A percentile compares a stretch with the other conserved stretches of the same genome.
phyloP scores from a whole-genome alignment of 2,113 vertebrate species.

The Clupea harengus region DNA sequence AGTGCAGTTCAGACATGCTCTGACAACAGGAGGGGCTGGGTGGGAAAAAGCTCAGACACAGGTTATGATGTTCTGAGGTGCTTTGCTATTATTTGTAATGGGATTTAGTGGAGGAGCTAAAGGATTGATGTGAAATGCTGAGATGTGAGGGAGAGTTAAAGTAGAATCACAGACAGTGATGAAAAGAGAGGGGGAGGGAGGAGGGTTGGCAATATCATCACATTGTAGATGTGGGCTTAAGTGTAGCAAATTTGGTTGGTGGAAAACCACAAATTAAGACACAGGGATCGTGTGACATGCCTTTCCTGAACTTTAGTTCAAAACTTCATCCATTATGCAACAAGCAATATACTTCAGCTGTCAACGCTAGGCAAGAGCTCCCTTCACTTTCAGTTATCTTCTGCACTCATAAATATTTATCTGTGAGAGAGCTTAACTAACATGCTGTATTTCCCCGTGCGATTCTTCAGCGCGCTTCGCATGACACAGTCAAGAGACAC shows the following conservation, averaged over 20 bases:
- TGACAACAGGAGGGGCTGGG: not conserved
- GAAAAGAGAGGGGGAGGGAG: not conserved
- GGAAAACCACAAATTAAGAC: conserved; percentile 10
- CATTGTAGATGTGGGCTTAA: not conserved
- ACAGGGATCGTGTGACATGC: not conserved
- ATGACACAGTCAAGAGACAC: conserved; percentile 18
- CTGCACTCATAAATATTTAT: conserved; percentile 17
- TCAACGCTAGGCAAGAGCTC: not conserved
- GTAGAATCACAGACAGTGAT: not conserved
- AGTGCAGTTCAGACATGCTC: not conserved
- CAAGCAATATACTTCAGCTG: conserved; percentile 15
- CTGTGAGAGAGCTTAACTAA: not conserved
- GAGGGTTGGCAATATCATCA: not conserved
- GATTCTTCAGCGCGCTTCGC: not conserved
- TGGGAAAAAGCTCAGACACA: not conserved
- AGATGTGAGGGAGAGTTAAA: not conserved
- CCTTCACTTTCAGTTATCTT: conserved; percentile 11
- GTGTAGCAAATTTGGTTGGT: not conserved
- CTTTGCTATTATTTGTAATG: not conserved
- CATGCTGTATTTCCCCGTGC: not conserved
- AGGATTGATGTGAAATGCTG: not conserved
- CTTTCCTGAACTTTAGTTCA: conserved; percentile 4
- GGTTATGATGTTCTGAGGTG: not conserved
- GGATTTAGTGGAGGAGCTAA: not conserved
- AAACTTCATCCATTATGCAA: conserved; percentile 14